Evolutionary conservation across 2,113 vertebrate species (phyloP).

Genomic region (Trematocara stigmaticum): DNA sequence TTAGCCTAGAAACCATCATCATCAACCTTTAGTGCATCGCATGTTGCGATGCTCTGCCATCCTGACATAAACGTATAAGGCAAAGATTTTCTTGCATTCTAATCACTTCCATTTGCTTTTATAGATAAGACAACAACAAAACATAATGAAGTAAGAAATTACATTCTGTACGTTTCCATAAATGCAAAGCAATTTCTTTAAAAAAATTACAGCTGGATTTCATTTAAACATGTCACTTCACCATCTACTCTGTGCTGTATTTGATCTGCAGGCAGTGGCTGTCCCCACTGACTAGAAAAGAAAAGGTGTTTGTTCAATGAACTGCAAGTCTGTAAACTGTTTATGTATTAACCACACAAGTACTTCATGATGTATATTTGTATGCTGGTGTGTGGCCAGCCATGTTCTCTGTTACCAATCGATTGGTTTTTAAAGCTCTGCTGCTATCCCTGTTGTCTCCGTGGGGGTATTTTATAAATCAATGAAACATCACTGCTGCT

Average conservation of each 20-base stretch:
- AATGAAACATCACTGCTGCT: not conserved
- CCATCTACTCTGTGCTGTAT: not conserved
- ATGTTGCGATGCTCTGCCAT: not conserved
- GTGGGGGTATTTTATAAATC: conserved; percentile 13
- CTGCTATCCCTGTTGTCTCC: not conserved
- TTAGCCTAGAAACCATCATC: not conserved
- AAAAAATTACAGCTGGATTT: not conserved
- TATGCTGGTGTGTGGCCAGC: not conserved
- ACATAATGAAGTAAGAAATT: not conserved
- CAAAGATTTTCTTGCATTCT: not conserved
- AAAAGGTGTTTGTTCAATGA: not conserved
- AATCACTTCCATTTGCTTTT: not conserved
- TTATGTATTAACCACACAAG: not conserved
- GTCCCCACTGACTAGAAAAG: not conserved
- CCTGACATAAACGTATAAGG: not conserved
- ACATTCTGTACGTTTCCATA: rapidly evolving
- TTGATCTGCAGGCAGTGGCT: not conserved
- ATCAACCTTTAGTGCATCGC: not conserved
- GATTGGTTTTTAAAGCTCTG: conserved; percentile 15
- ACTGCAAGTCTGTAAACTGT: not conserved
- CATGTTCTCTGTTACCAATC: not conserved
- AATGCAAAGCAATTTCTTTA: not conserved
- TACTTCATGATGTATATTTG: not conserved
- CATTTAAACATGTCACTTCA: not conserved
- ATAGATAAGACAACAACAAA: not conserved